A percentile compares a stretch with the other conserved stretches of the same genome.
These are phyloP conservation scores for Pseudanteris insignis DNA, from an alignment of 2,888 invertebrate genomes.

Conservation along the genomic window DNA sequence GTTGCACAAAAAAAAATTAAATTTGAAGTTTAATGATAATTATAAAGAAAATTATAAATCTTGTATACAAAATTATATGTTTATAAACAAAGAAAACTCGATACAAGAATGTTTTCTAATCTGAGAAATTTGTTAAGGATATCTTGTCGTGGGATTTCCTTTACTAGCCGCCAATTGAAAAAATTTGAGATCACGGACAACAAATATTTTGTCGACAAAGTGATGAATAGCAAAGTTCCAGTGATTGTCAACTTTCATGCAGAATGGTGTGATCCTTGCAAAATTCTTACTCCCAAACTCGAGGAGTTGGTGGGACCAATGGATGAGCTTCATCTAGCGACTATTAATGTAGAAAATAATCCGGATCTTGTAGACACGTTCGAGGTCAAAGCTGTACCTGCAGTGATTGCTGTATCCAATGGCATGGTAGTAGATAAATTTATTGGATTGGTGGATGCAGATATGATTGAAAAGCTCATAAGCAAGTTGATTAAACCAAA, in stretches of 20 bases:
- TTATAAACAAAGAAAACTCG: background rate
- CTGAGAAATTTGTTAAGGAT: constrained; percentile 47
- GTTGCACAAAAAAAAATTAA: no score
- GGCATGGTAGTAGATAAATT: constrained; percentile 88
- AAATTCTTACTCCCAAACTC: constrained; percentile 85
- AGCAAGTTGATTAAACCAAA: constrained; percentile 68
- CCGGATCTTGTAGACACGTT: constrained; percentile 84
- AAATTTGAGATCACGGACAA: constrained; percentile 74
- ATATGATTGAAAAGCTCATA: constrained; percentile 82
- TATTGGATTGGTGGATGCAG: constrained; percentile 83
- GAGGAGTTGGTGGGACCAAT: constrained; percentile 79
- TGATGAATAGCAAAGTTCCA: constrained; percentile 84
- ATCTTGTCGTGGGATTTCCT: constrained; percentile 54
- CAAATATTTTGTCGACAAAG: constrained; percentile 81
- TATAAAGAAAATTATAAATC: no score
- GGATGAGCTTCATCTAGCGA: constrained; percentile 78
- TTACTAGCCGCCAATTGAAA: constrained; percentile 53
- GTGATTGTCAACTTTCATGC: constrained; percentile 93
- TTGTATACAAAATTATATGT: no score
- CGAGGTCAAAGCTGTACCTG: constrained; percentile 85
- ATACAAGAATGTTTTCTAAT: constrained; percentile 54
- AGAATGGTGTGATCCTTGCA: constrained; percentile 91
- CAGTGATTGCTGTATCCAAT: constrained; percentile 82
- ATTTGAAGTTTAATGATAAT: no score
- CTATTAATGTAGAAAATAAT: constrained; percentile 84